phyloP scores from a whole-genome alignment of 53 echinoderm and acorn worm genomes.

The Luidia sarsii region DNA sequence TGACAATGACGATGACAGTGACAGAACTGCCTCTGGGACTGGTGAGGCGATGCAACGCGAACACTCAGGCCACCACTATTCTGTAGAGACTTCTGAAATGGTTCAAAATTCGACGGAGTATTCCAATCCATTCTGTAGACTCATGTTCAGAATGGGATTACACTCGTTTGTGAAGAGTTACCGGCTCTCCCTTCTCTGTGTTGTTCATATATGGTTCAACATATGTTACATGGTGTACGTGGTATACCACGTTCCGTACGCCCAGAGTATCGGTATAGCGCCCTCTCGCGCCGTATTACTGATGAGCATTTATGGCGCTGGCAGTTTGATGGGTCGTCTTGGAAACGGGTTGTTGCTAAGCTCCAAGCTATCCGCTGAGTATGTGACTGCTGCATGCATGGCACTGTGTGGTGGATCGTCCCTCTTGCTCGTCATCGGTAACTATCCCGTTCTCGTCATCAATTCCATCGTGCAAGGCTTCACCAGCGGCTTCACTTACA shows the following conservation, averaged over 20 bases:
- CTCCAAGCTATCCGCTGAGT: background rate
- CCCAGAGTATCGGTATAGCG: background rate
- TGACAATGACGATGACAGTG: background rate
- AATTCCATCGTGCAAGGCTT: background rate
- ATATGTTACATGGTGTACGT: background rate
- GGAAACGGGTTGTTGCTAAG: constrained; percentile 2
- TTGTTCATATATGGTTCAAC: background rate
- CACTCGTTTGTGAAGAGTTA: background rate
- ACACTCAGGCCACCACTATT: background rate
- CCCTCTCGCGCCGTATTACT: background rate
- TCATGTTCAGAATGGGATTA: background rate
- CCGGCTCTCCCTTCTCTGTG: constrained; percentile 5
- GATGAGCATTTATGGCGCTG: background rate
- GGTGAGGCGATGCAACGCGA: background rate
- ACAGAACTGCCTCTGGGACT: background rate
- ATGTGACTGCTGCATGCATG: background rate
- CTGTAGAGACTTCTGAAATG: background rate
- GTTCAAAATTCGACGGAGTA: no score
- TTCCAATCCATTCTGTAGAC: no score
- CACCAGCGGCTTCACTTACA: background rate
- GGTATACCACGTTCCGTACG: background rate
- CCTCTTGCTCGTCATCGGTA: background rate
- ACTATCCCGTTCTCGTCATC: background rate
- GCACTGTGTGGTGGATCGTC: background rate
- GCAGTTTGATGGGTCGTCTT: background rate